Base-by-base conservation (phyloP, 2,888 invertebrate species). In the Epinotia bilunana region DNA sequence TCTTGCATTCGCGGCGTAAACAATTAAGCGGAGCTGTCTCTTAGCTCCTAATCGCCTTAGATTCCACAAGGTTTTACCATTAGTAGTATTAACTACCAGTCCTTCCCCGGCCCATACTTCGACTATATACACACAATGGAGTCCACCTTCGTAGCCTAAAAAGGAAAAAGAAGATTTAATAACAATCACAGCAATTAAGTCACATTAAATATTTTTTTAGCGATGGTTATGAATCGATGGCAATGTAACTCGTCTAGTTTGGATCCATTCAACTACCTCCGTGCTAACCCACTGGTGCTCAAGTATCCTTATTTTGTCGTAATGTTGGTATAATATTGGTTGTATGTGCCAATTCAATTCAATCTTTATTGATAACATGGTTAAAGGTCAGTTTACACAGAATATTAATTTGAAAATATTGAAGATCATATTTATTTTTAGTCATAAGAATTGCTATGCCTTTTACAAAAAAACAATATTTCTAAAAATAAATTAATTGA, bases 1-100 rank as follows among this genome's bases (percentile, higher is more conserved):
- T 82, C 97, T 97, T 13, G 96, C 95, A 88, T 98, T 98, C 12
- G 96, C 96, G 1, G 98, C 96, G 87, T 97, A 98, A 49, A 98
- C 95, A 77, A 96, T 95, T 87, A 98, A 95, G 81, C 96, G 96
- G 76, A 98, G 95, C 65, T 96, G 95, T 79, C 96, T 96, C 58
- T 97, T 98, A 0, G 98, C 95, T 76, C 97, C 97, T 71, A 98
- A 93, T 65, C 96, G 96, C 80, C 96, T 95, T 0, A 98, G 96
- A 74, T 96, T 96, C 92, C 98, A 97, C 73, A 96, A 91, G 0
- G 98, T 96, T 79, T 95, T 95, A 78, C 95, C 96, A 77, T 97
- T 96, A 43, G 96, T 96, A 16, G 96, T 94, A 86, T 97, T 97
- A 5, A 96, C 95, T 79, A 96, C 95, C 7, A 96, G 88, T 1